phyloP scores from a whole-genome alignment of 2,888 invertebrate genomes.

The Phragmatobia fuliginosa region DNA sequence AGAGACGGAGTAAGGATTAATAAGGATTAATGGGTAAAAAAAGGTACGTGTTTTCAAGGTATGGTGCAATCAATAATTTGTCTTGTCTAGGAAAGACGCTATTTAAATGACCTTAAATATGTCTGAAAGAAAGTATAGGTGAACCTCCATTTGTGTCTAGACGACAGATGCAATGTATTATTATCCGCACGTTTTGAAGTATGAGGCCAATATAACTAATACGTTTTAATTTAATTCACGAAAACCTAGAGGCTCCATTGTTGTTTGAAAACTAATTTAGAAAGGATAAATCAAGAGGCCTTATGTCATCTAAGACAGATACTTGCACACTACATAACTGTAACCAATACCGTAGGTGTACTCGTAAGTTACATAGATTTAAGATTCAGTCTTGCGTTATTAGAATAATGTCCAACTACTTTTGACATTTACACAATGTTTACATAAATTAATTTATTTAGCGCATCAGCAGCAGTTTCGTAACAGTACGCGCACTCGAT shows the following conservation, averaged over 20 bases:
- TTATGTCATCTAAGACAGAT: neutral
- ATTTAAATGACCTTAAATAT: neutral
- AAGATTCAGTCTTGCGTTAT: slow-evolving; percentile 3
- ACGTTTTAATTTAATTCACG: no score
- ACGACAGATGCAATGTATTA: no score
- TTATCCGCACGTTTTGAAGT: no score
- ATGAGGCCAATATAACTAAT: no score
- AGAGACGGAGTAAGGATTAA: no score
- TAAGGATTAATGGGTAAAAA: no score
- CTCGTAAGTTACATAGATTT: neutral
- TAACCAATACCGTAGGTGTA: neutral
- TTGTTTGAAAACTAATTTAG: neutral
- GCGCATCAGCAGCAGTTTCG: slow-evolving; percentile 51
- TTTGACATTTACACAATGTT: slow-evolving; percentile 65
- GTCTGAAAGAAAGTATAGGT: neutral
- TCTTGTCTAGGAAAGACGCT: neutral
- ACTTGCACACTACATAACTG: neutral
- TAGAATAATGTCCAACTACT: slow-evolving; percentile 21
- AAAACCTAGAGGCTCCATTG: neutral
- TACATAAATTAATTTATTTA: slow-evolving; percentile 69
- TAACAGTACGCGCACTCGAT: slow-evolving; percentile 43
- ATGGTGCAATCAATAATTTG: neutral
- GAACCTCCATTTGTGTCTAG: neutral
- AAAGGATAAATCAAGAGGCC: neutral
- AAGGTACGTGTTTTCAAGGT: no score